Percentiles rank a stretch among this genome's conserved stretches.
Evolutionary conservation across 2,797 vertebrate species (phyloP).

Genomic region (Pipistrellus nathusii): DNA sequence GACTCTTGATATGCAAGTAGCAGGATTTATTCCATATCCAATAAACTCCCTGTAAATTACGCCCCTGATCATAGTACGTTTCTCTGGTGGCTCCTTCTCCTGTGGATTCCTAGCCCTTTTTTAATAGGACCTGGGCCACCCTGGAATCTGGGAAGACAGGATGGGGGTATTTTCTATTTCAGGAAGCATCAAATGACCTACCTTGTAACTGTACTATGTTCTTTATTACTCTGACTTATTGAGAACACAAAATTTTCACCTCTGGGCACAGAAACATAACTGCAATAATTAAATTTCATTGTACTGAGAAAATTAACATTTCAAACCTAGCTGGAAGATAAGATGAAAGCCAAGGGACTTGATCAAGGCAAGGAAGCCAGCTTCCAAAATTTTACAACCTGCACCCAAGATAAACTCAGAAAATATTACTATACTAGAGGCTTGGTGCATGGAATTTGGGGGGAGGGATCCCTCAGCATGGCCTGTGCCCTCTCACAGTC

Average conservation of each 20-base stretch:
- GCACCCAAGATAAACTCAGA: neutral
- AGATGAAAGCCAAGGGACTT: neutral
- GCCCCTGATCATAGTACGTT: neutral
- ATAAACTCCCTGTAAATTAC: neutral
- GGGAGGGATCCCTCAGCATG: too few relatives aligned
- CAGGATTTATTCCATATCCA: neutral
- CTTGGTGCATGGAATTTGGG: too few relatives aligned
- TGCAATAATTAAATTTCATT: conserved; percentile 38
- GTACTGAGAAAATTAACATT: conserved; percentile 59
- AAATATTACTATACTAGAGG: neutral
- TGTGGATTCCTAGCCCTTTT: neutral
- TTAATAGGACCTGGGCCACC: too few relatives aligned
- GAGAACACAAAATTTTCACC: conserved; percentile 9
- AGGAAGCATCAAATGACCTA: neutral
- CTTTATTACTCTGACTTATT: conserved; percentile 55
- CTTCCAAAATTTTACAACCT: neutral
- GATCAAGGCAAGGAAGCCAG: neutral
- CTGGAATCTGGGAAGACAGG: neutral
- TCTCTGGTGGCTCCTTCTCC: neutral
- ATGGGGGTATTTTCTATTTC: neutral
- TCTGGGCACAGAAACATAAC: conserved; percentile 45
- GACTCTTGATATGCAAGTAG: neutral
- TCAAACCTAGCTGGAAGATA: conserved; percentile 7
- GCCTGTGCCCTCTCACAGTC: too few relatives aligned
- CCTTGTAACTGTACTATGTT: neutral